Conservation (phyloP, 2,113 vertebrate genomes). For the Rhinichthys klamathensis region DNA sequence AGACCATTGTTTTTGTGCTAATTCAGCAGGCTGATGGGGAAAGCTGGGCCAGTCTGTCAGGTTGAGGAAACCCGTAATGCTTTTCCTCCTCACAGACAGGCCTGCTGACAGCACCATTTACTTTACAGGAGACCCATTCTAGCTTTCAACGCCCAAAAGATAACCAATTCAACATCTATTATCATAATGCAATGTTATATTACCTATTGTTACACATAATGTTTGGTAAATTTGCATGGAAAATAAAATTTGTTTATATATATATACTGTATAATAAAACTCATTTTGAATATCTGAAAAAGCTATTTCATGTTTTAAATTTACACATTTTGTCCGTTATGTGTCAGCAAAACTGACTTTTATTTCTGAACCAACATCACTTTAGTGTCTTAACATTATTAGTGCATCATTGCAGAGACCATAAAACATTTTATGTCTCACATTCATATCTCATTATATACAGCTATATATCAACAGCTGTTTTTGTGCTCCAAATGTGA, state of each 20-base stretch:
- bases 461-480: conserved; percentile 47
- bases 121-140: conserved; percentile 45
- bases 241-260: background rate
- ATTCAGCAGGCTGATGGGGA: conserved; percentile 60
- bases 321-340: background rate
- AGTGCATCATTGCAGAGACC: conserved; percentile 11
- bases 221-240: background rate
- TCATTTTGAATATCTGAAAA: background rate
- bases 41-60: conserved; percentile 53
- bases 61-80: conserved; percentile 55
- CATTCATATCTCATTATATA: conserved; percentile 10
- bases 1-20: conserved; percentile 60
- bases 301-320: background rate
- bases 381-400: conserved; percentile 27
- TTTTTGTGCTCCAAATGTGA: conserved; percentile 60
- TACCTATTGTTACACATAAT: background rate
- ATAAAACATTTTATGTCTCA: conserved; percentile 37
- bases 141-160: conserved; percentile 25
- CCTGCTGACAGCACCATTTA: conserved; percentile 63
- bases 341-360: background rate
- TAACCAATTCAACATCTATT: conserved; percentile 26
- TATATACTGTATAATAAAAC: too few relatives aligned
- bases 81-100: conserved; percentile 57
- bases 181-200: conserved; percentile 7
- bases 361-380: background rate